Evolutionary conservation across 2,113 vertebrate genomes (phyloP).

Genomic region (Monarcha castaneiventris): DNA sequence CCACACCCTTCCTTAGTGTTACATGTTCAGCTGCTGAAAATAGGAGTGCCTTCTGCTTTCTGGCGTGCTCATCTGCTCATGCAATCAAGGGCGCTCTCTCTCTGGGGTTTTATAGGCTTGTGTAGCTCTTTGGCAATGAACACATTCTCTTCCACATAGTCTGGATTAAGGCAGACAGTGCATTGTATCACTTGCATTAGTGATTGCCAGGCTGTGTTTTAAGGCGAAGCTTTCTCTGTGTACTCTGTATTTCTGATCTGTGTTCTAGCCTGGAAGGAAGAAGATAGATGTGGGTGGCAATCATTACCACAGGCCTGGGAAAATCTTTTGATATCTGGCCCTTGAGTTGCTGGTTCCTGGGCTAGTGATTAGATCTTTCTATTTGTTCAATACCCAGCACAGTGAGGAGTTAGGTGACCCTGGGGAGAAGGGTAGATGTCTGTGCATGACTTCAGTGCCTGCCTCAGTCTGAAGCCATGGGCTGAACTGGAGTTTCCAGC

Average conservation of each 20-base stretch:
- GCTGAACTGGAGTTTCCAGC: background rate
- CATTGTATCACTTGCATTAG: background rate
- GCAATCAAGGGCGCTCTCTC: background rate
- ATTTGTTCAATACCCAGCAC: background rate
- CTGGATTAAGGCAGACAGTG: background rate
- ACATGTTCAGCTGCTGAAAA: background rate
- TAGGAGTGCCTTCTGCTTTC: constrained; percentile 5
- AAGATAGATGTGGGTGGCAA: background rate
- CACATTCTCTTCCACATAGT: background rate
- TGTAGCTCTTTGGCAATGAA: background rate
- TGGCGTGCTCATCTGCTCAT: background rate
- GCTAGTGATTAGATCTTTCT: background rate
- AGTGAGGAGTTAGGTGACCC: background rate
- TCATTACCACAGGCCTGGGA: background rate
- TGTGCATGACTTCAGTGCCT: background rate
- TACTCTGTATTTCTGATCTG: background rate
- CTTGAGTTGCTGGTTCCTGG: background rate
- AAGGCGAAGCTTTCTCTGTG: background rate
- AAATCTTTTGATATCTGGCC: background rate
- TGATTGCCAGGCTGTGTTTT: background rate
- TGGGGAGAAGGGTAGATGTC: background rate
- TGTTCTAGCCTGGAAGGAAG: background rate
- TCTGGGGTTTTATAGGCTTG: constrained; percentile 12
- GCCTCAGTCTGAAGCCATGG: background rate
- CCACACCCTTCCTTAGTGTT: background rate